Evolutionary conservation across 1,140 invertebrate genomes (phyloP).

Genomic region (Cydia amplana): DNA sequence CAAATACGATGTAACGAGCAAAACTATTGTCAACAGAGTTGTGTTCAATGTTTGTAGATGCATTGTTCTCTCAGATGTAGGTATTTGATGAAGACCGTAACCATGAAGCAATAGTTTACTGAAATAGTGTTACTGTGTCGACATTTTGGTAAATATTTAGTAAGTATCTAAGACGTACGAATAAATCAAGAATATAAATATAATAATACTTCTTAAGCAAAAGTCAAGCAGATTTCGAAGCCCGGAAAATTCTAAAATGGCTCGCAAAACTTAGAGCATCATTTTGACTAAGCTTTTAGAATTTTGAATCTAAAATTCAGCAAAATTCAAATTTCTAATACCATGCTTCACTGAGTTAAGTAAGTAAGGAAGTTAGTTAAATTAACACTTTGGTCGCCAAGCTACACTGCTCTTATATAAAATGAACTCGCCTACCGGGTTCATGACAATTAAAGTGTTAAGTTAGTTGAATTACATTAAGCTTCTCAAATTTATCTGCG

Average conservation of each 20-base stretch:
- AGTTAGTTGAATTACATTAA: constrained; percentile 16
- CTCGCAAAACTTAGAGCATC: neutral
- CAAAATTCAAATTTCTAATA: constrained; percentile 19
- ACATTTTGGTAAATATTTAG: too few relatives aligned
- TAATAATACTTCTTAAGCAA: neutral
- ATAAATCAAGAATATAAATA: neutral
- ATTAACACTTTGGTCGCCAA: neutral
- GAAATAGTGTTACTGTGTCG: too few relatives aligned
- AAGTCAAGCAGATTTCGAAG: neutral
- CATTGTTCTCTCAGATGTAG: neutral
- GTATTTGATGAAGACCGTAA: neutral
- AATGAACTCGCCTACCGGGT: neutral
- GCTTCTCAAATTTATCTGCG: neutral
- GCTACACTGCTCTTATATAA: neutral
- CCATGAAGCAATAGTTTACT: too few relatives aligned
- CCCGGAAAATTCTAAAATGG: neutral
- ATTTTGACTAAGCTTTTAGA: neutral
- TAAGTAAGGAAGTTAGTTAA: constrained; percentile 12
- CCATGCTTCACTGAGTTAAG: neutral
- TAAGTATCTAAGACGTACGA: neutral
- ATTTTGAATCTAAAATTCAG: neutral
- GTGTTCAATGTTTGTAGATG: neutral
- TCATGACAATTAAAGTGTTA: neutral
- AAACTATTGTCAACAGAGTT: neutral
- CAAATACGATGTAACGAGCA: constrained; percentile 1